Conservation (phyloP, 2,888 invertebrate genomes). For the Theodoxus fluviatilis region DNA sequence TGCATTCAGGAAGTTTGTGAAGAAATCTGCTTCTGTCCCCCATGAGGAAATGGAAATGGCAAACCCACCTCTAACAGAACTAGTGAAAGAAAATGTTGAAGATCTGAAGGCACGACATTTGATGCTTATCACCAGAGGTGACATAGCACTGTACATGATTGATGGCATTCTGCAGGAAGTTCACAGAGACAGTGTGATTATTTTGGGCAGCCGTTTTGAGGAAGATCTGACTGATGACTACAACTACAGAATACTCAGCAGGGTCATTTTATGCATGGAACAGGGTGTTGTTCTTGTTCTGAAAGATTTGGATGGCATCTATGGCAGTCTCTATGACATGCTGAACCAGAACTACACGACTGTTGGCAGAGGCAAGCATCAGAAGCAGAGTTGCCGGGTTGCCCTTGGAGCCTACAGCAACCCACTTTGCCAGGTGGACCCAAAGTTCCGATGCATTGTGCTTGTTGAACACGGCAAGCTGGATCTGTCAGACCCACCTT, state of each 20-base stretch:
- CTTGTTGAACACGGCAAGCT: conserved; percentile 41
- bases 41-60: background rate
- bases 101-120: conserved; percentile 41
- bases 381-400: conserved; percentile 43
- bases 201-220: conserved; percentile 48
- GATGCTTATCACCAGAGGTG: conserved; percentile 41
- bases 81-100: conserved; percentile 39
- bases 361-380: conserved; percentile 39
- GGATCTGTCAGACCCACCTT: conserved; percentile 43
- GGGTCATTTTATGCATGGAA: conserved; percentile 50
- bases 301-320: conserved; percentile 45
- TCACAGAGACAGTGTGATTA: conserved; percentile 34
- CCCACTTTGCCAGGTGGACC: conserved; percentile 46
- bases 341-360: conserved; percentile 48
- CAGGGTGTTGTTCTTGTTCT: conserved; percentile 41
- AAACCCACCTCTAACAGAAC: conserved; percentile 29
- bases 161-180: conserved; percentile 34
- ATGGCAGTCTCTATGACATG: conserved; percentile 49
- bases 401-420: conserved; percentile 47
- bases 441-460: conserved; percentile 46
- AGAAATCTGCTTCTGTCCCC: background rate
- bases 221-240: conserved; percentile 47
- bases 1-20: conserved; percentile 29
- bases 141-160: conserved; percentile 38
- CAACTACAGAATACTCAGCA: conserved; percentile 43